phyloP scores from a whole-genome alignment of 2,797 vertebrate species.

The Cossypha niveicapilla region DNA sequence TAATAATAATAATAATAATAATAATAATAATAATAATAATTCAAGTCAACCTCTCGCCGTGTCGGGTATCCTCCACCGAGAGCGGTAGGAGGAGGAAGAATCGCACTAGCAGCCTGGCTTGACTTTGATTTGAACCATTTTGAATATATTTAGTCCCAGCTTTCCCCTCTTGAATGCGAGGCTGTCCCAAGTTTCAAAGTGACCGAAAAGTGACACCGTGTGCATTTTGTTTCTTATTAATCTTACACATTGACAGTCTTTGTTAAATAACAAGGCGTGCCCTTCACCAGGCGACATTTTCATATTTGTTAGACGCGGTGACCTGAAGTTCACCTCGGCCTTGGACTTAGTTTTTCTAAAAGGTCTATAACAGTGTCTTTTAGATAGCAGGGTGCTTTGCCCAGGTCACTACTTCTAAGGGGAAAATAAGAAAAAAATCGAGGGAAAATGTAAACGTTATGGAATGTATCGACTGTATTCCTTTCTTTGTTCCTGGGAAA shows the following conservation, averaged over 20 bases:
- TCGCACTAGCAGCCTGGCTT: constrained; percentile 57
- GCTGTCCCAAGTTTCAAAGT: constrained; percentile 88
- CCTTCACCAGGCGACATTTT: constrained; percentile 98
- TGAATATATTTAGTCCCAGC: constrained; percentile 78
- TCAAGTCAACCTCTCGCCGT: constrained; percentile 67
- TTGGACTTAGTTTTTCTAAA: constrained; percentile 95
- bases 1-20: neutral
- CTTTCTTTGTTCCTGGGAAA: constrained; percentile 65
- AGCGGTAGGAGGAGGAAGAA: constrained; percentile 43
- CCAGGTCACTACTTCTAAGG: constrained; percentile 81
- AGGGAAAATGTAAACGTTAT: constrained; percentile 78
- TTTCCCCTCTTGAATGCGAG: constrained; percentile 76
- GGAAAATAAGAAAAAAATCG: constrained; percentile 71
- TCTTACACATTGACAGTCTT: constrained; percentile 99
- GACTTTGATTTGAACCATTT: constrained; percentile 78
- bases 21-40: neutral
- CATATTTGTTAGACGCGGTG: constrained; percentile 99
- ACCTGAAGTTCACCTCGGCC: constrained; percentile 99
- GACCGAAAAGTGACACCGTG: constrained; percentile 96
- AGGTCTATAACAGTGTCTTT: constrained; percentile 82
- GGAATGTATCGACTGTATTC: constrained; percentile 77
- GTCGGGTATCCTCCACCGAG: constrained; percentile 50
- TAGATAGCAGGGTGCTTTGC: constrained; percentile 81
- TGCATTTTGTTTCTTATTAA: constrained; percentile 99
- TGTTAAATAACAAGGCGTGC: constrained; percentile 99